Evolutionary conservation across 2,797 vertebrate species (phyloP).

Genomic region (Distichodus sexfasciatus): DNA sequence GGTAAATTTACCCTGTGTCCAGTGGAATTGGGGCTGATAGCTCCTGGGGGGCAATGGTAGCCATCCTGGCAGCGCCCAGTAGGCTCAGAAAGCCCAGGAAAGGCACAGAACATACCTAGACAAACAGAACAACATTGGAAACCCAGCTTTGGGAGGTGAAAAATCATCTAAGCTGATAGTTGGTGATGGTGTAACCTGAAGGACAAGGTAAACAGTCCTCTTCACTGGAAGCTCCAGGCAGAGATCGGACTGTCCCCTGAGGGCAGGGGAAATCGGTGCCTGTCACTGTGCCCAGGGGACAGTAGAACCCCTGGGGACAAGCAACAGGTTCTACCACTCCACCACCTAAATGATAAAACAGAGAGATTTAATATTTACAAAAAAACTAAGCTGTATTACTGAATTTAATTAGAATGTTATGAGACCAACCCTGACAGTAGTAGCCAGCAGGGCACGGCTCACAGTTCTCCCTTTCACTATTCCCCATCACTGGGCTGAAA

Average conservation of each 20-base stretch:
- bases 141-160: no score
- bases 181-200: conserved; percentile 63
- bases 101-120: conserved; percentile 86
- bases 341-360: conserved; percentile 62
- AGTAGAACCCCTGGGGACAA: conserved; percentile 71
- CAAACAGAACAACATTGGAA: not conserved
- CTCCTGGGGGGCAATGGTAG: conserved; percentile 79
- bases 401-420: no score
- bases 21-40: conserved; percentile 77
- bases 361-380: not conserved
- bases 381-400: no score
- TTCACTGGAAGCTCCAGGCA: conserved; percentile 54
- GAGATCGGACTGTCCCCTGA: conserved; percentile 69
- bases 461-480: conserved; percentile 72
- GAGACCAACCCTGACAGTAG: conserved; percentile 76
- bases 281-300: conserved; percentile 60
- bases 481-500: conserved; percentile 72
- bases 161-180: no score
- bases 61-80: conserved; percentile 83
- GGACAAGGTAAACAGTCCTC: conserved; percentile 71
- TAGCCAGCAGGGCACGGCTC: conserved; percentile 77
- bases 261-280: conserved; percentile 67
- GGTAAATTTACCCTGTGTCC: conserved; percentile 70
- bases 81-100: conserved; percentile 74
- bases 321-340: conserved; percentile 61